Conservation (phyloP, 2,113 vertebrate species). For the Mastomys natalensis region DNA sequence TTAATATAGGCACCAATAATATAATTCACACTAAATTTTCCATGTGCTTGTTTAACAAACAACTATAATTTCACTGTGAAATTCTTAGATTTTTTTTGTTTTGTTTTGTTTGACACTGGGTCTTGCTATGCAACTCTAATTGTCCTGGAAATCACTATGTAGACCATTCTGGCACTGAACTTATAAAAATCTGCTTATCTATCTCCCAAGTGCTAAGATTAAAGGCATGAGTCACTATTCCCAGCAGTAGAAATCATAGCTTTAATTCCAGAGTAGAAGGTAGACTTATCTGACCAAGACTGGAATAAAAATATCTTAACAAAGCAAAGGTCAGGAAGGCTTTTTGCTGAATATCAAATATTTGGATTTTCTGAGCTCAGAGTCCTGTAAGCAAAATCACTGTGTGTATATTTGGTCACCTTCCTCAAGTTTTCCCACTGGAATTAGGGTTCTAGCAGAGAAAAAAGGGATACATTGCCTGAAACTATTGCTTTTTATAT, state of each 20-base stretch:
- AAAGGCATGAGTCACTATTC: neutral
- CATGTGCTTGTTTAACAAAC: neutral
- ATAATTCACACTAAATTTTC: neutral
- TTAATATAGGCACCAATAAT: neutral
- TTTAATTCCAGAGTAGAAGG: neutral
- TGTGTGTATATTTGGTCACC: neutral
- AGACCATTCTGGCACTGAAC: neutral
- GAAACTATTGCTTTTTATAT: neutral
- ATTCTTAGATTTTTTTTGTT: neutral
- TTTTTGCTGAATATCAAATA: neutral
- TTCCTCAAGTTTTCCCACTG: too few relatives aligned
- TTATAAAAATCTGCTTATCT: neutral
- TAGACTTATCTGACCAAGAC: neutral
- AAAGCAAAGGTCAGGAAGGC: neutral
- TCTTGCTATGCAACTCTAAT: neutral
- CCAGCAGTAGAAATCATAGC: neutral
- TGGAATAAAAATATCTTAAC: neutral
- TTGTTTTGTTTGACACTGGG: neutral
- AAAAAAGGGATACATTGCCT: neutral
- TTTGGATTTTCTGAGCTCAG: neutral
- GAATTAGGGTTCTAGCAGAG: neutral
- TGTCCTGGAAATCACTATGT: neutral
- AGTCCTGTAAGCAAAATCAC: neutral
- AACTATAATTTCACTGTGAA: neutral
- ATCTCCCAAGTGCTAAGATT: neutral